Evolutionary conservation across 2,113 vertebrate genomes (phyloP).

Genomic region (Caranx ignobilis): DNA sequence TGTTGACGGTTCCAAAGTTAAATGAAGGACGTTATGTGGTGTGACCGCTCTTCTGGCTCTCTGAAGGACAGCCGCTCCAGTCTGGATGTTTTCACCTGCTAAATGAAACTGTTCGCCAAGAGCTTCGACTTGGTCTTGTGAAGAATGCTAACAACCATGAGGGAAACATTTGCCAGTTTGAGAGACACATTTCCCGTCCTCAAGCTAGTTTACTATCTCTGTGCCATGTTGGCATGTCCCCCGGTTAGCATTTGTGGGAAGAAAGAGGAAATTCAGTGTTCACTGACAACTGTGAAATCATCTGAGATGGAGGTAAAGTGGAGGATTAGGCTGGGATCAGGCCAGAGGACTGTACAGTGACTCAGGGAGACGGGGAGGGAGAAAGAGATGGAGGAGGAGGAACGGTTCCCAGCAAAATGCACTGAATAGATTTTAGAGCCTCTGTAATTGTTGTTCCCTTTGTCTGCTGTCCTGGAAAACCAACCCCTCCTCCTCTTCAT

Average conservation of each 20-base stretch:
- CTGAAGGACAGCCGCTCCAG: constrained; percentile 11
- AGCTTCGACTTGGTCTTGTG: constrained; percentile 46
- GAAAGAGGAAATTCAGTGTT: constrained; percentile 68
- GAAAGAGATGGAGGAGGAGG: constrained; percentile 39
- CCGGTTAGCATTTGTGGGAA: constrained; percentile 63
- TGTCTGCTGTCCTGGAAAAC: constrained; percentile 66
- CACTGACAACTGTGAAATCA: constrained; percentile 84
- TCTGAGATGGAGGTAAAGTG: constrained; percentile 73
- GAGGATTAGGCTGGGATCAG: constrained; percentile 66
- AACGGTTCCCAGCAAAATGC: constrained; percentile 60
- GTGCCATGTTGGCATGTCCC: constrained; percentile 67
- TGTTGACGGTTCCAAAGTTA: constrained; percentile 68
- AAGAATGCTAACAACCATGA: constrained; percentile 51
- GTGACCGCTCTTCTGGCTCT: background rate
- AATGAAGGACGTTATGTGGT: constrained; percentile 43
- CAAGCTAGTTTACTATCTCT: constrained; percentile 40
- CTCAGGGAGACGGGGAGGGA: constrained; percentile 24
- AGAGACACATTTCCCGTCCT: constrained; percentile 14
- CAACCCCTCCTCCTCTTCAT: constrained; percentile 45
- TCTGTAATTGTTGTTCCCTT: constrained; percentile 70
- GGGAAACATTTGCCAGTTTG: constrained; percentile 40
- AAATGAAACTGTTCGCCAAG: constrained; percentile 31
- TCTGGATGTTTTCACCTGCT: constrained; percentile 38
- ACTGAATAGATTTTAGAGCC: constrained; percentile 63
- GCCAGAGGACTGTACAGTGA: constrained; percentile 58